phyloP scores from a whole-genome alignment of 2,888 invertebrate species.

The Gymnocheta viridis region DNA sequence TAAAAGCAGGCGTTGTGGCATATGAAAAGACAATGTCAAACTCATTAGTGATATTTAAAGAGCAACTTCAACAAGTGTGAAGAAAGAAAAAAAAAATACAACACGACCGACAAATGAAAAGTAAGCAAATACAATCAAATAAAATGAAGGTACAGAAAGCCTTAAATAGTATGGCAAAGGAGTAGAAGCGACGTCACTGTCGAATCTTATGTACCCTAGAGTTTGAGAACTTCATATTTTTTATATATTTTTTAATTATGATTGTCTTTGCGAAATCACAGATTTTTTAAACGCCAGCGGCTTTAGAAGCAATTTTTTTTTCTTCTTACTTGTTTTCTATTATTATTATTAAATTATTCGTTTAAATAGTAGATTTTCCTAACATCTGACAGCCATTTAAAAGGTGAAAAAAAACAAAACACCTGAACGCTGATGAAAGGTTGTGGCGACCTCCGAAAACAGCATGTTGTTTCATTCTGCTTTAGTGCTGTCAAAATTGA shows the following conservation, averaged over 20 bases:
- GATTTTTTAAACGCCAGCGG: no score
- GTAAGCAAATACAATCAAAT: constrained; percentile 12
- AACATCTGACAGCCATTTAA: no score
- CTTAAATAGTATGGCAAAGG: background rate
- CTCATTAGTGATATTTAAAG: constrained; percentile 70
- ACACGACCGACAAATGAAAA: background rate
- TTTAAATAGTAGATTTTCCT: no score
- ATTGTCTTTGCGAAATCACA: background rate
- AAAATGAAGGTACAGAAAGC: background rate
- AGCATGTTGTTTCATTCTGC: no score
- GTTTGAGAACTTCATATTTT: background rate
- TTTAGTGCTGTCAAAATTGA: no score
- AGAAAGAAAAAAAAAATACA: constrained; percentile 1
- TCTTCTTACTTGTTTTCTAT: no score
- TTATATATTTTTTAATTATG: background rate
- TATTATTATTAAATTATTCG: no score
- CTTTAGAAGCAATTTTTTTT: no score
- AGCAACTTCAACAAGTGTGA: constrained; percentile 62
- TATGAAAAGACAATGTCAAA: constrained; percentile 68
- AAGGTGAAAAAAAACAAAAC: no score
- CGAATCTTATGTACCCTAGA: background rate
- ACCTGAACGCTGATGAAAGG: no score
- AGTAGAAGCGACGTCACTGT: background rate
- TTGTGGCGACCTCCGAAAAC: no score
- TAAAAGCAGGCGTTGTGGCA: constrained; percentile 33